Evolutionary conservation across 2,113 vertebrate species (phyloP), one percentile per base, ranked within the genome.

Genomic region (Tyrannus savana): DNA sequence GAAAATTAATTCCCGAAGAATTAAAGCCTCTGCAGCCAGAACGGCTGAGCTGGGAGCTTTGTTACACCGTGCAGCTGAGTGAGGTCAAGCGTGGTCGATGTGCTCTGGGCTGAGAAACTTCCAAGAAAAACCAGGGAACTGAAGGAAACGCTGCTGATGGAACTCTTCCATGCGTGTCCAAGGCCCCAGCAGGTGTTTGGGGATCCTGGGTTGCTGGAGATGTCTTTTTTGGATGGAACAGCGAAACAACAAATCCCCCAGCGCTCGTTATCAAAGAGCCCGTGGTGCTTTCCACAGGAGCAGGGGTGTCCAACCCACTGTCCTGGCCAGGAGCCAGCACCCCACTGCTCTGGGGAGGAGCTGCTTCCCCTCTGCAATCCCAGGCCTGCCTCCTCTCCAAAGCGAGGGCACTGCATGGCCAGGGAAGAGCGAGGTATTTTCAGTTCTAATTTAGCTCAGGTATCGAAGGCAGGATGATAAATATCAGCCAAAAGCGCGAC

Each of bases 201-300:
- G 92, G 96, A 94, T 68, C 77, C 93, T 73, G 60, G 23, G 62
- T 4, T 78, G 93, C 16, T 46, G 80, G 84, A 96, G 94, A 97
- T 96, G 96, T 95, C 95, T 90, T 93, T 97, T 92, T 97, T 97
- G 96, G 96, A 96, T 1, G 30, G 73, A 94, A 96, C 86, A 95
- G 82, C 78, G 93, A 95, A 96, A 93, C 89, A 92, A 97, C 94
- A 97, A 96, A 96, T 96, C 96, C 96, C 96, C 13, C n/a, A 93
- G 92, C 92, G 50, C 90, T 97, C 66, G 93, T 97, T 97, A 96
- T 94, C 95, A 94, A 96, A 97, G 95, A 95, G 96, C 94, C 90
- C 37, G 92, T 81, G 92, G 92, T 96, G 89, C 90, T 94, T 97
- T 84, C 74, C 83, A 18, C 92, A 73, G 89, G 95, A 94, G 93